Evolutionary conservation across 1,140 invertebrate species (phyloP), one percentile per base, ranked within the genome.

Genomic region (Phenacoccus solenopsis): DNA sequence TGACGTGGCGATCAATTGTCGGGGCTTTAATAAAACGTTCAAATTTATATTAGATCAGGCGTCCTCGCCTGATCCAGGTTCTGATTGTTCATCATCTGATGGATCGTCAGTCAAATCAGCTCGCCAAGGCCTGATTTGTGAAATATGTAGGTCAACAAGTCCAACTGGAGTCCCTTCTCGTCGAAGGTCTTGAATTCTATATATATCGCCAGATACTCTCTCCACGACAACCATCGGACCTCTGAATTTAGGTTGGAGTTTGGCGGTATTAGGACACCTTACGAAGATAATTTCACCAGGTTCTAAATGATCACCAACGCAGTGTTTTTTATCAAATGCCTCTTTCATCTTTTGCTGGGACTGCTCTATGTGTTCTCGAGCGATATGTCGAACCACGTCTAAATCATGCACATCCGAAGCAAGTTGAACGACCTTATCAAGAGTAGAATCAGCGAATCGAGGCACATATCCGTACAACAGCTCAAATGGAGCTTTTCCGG

Each of bases 391-490:
- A 16, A 35, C 13, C 56, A 56, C 30, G 1, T 30, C 16, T 28
- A 28, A 30, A 1, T 67, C 25, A 13, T 27, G 7, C 4, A 20
- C 20, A 59, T 9, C 56, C 13, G 22, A 5, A 27, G 9, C 59
- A 16, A 2, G 59, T 7, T 5, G 7, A 59, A 32, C 13, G 59
- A 16, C 12, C 16, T 16, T 13, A 20, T 16, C 0, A 7, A 20
- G 9, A n/a, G 35, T 16, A 13, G 49, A 27, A 9, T 67, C 70
- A 1, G 13, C 30, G 3, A 67, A 24, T 1, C 20, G 30, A n/a
- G 70, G 56, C 3, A 16, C n/a, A 57, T 70, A 68, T 13, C 70
- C 70, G 38, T 28, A 64, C 21, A 70, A 16, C 0, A 57, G 16
- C n/a, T 70, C 5, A 22, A 68, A 70, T 3, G 70, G 28, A 7